Evolutionary conservation across 2,797 vertebrate genomes (phyloP).

Genomic region (Threskiornis aethiopicus): DNA sequence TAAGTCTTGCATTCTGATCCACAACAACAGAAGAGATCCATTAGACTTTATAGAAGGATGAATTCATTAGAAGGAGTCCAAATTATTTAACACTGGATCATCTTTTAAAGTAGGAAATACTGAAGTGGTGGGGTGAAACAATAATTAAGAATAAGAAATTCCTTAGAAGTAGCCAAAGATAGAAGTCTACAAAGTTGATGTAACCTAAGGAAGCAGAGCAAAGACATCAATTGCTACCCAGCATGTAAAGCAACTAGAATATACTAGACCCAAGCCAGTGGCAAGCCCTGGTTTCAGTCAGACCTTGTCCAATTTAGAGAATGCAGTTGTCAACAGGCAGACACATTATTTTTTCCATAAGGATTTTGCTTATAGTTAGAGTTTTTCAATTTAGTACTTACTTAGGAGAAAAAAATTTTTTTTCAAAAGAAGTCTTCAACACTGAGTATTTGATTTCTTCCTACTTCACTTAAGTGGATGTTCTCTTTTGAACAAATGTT

Average conservation of each 20-base stretch:
- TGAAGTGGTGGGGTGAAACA: background rate
- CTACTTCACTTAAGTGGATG: background rate
- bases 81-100: background rate
- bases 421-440: background rate
- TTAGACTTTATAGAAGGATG: background rate
- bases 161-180: background rate
- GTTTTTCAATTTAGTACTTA: background rate
- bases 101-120: background rate
- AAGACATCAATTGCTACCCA: background rate
- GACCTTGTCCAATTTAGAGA: background rate
- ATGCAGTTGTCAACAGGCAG: background rate
- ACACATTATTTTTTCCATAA: background rate
- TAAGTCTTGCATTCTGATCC: background rate
- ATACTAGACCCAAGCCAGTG: background rate
- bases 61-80: background rate
- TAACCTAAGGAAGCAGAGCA: background rate
- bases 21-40: background rate
- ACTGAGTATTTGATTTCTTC: background rate
- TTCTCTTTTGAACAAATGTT: background rate
- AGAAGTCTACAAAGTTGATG: background rate
- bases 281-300: conserved; percentile 9
- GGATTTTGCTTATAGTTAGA: background rate
- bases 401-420: background rate
- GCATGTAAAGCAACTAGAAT: background rate
- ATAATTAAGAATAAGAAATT: background rate